Percentiles rank a stretch among this genome's conserved stretches.
Conservation (phyloP, 2,888 invertebrate species). For the Zootermopsis nevadensis region DNA sequence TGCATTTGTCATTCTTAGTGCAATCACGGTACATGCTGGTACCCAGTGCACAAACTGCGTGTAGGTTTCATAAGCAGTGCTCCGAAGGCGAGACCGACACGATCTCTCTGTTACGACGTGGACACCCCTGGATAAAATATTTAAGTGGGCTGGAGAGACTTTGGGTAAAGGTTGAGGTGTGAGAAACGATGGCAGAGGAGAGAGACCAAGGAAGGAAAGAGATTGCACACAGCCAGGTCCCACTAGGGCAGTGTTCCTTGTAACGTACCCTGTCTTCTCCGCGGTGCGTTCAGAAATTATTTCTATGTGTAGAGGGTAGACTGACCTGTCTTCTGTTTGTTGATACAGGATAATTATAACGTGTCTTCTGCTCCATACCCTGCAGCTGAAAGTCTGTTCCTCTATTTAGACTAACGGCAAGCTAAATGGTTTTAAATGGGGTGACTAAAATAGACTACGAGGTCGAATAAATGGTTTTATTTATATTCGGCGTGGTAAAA, state of each 20-base stretch:
- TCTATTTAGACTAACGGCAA: no score
- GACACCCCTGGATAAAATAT: neutral
- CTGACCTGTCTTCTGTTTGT: constrained; percentile 12
- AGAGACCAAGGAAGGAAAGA: neutral
- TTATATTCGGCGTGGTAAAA: no score
- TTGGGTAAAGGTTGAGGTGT: neutral
- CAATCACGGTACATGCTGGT: no score
- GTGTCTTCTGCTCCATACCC: neutral
- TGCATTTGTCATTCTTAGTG: no score
- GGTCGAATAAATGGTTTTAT: no score
- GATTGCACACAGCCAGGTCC: constrained; percentile 8
- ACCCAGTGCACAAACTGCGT: no score
- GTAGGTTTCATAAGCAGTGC: no score
- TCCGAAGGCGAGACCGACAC: no score
- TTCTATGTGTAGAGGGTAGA: neutral
- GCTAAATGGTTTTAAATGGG: no score
- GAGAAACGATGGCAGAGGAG: neutral
- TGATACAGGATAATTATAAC: constrained; percentile 1
- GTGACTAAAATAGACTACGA: no score
- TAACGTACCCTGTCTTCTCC: neutral
- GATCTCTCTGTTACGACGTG: neutral
- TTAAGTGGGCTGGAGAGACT: neutral
- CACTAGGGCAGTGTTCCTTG: neutral
- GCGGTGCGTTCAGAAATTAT: constrained; percentile 5
- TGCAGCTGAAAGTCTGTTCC: no score